Conservation (phyloP, 2,888 invertebrate species). For the Phyto melanocephala region DNA sequence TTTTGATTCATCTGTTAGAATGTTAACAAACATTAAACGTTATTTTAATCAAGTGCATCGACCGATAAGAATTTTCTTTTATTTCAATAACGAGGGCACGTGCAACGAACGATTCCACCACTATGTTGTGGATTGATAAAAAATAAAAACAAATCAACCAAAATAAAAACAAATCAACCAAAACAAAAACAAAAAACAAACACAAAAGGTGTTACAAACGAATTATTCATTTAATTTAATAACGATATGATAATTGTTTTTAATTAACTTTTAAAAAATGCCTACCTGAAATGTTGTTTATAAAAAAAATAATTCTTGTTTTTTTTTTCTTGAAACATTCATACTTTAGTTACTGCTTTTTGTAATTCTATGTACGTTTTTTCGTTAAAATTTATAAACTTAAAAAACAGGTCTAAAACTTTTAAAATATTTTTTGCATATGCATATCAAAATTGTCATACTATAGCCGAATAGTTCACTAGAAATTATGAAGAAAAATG, state of each 20-base stretch:
- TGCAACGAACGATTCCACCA: not conserved
- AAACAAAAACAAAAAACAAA: not conserved
- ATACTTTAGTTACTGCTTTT: too few species aligned
- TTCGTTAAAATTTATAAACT: too few species aligned
- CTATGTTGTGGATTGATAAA: not conserved
- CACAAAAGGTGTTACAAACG: not conserved
- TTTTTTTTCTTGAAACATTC: too few species aligned
- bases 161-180: not conserved
- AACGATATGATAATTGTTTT: not conserved
- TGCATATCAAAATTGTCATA: too few species aligned
- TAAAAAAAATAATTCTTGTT: too few species aligned
- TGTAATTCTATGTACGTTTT: too few species aligned
- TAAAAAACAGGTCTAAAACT: too few species aligned
- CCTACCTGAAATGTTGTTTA: too few species aligned
- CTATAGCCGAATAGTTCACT: too few species aligned
- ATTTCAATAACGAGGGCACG: not conserved
- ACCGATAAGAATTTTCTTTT: slow-evolving; percentile 1
- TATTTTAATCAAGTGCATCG: slow-evolving; percentile 31
- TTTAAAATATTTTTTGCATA: too few species aligned
- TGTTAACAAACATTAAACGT: not conserved
- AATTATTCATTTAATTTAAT: not conserved
- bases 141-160: slow-evolving; percentile 1
- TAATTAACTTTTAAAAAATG: not conserved
- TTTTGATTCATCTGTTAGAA: not conserved
- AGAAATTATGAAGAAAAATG: too few species aligned